Percentiles rank a stretch among this genome's conserved stretches.
These are phyloP conservation scores for Symphodus melops DNA, from an alignment of 2,113 vertebrate species.

Conservation along the genomic window DNA sequence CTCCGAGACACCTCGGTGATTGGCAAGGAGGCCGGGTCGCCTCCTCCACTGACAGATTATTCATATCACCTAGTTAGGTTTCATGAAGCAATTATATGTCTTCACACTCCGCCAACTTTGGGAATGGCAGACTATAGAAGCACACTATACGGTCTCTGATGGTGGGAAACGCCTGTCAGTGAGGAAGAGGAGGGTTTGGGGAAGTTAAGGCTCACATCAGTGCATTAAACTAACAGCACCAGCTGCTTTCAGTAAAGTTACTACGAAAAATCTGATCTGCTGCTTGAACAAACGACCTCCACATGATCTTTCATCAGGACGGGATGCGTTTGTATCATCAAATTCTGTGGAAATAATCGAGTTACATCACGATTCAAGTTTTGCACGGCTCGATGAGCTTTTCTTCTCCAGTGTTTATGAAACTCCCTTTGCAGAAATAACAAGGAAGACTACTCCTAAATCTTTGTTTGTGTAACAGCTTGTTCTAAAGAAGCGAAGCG, in stretches of 20 bases:
- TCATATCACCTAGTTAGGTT: slow-evolving; percentile 81
- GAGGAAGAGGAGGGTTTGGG: slow-evolving; percentile 36
- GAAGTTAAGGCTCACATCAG: slow-evolving; percentile 19
- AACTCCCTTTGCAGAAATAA: neutral
- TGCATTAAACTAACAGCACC: slow-evolving; percentile 7
- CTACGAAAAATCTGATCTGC: neutral
- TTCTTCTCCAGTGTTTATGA: neutral
- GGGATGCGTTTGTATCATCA: no score
- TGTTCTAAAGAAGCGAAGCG: neutral
- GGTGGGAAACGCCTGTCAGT: slow-evolving; percentile 61
- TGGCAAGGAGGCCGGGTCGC: slow-evolving; percentile 65
- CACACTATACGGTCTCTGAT: slow-evolving; percentile 36
- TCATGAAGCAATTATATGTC: slow-evolving; percentile 81
- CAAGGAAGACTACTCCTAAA: neutral
- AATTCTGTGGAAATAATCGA: neutral
- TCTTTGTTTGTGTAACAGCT: neutral
- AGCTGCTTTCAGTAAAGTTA: neutral
- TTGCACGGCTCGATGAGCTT: neutral
- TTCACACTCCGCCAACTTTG: slow-evolving; percentile 77
- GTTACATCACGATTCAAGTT: neutral
- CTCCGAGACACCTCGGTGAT: slow-evolving; percentile 70
- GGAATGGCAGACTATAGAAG: slow-evolving; percentile 73
- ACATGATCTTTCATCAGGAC: neutral
- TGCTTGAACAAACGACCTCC: neutral
- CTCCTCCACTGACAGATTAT: slow-evolving; percentile 79